Percentiles rank a stretch among this genome's conserved stretches.
These are phyloP conservation scores for Drosophila kepulauana DNA, from an alignment of 1,140 invertebrate genomes.

Conservation along the genomic window DNA sequence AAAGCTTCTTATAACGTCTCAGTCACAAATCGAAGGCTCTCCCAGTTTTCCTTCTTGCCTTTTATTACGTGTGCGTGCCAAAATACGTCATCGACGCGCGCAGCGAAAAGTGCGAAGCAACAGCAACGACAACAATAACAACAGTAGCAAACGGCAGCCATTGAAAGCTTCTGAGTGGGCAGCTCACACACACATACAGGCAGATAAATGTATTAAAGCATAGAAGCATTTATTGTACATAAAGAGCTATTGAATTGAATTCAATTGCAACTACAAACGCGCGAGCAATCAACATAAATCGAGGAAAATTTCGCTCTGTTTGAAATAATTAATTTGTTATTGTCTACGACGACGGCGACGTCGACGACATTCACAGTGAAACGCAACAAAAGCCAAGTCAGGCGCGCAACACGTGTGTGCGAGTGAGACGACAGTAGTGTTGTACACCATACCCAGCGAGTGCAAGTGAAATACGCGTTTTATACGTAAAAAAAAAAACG, in stretches of 20 bases:
- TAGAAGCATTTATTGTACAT: constrained; percentile 15
- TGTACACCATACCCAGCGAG: constrained; percentile 7
- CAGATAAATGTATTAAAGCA: background rate
- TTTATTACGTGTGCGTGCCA: constrained; percentile 67
- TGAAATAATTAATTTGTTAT: constrained; percentile 75
- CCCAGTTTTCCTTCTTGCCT: constrained; percentile 42
- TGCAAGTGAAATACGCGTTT: constrained; percentile 38
- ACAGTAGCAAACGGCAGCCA: constrained; percentile 41
- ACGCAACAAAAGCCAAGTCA: constrained; percentile 40
- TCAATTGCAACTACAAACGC: constrained; percentile 61
- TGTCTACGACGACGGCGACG: constrained; percentile 47
- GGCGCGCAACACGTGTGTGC: constrained; percentile 52
- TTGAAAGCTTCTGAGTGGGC: constrained; percentile 52
- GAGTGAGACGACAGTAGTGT: constrained; percentile 36
- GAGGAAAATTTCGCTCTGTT: constrained; percentile 62
- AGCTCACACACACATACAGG: constrained; percentile 32
- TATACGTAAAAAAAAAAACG: constrained; percentile 36
- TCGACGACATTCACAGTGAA: constrained; percentile 59
- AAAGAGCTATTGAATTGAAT: constrained; percentile 56
- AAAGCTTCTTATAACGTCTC: background rate
- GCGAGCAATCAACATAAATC: constrained; percentile 59
- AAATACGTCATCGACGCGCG: constrained; percentile 81
- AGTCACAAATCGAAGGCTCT: constrained; percentile 35
- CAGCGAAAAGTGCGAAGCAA: constrained; percentile 49
- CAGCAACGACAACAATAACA: constrained; percentile 19